These are phyloP conservation scores for Cladorhizidae sp. DNA, from an alignment of 37 sponge, comb jelly and placozoan genomes.

Conservation along the genomic window DNA sequence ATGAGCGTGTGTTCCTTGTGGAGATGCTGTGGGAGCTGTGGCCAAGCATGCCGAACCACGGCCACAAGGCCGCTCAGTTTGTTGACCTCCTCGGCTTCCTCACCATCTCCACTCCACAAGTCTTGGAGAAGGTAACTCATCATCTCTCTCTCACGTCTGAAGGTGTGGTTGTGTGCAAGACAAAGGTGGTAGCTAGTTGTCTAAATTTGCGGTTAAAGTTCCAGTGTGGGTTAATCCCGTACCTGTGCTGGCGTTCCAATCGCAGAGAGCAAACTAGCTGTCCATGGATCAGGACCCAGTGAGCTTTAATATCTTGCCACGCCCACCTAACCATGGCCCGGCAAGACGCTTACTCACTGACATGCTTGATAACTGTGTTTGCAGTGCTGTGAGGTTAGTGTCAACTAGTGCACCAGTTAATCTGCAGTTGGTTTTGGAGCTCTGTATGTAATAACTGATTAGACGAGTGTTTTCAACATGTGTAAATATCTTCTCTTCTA, in stretches of 20 bases:
- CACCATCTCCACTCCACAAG: constrained; percentile 48
- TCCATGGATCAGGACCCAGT: constrained; percentile 18
- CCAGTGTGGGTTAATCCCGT: constrained; percentile 6
- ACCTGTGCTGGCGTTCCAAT: constrained; percentile 21
- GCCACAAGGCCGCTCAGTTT: constrained; percentile 88
- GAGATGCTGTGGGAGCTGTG: constrained; percentile 81
- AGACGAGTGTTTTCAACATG: too few species aligned
- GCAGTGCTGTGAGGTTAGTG: too few species aligned
- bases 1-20: constrained; percentile 36
- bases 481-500: too few species aligned
- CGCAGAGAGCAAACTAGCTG: constrained; percentile 3
- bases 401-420: too few species aligned
- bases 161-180: neutral
- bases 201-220: constrained; percentile 16
- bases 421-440: too few species aligned
- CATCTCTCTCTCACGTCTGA: constrained; percentile 13
- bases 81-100: constrained; percentile 87
- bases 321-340: neutral
- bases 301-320: neutral
- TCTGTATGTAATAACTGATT: too few species aligned
- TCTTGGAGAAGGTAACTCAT: constrained; percentile 39
- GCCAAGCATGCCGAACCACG: constrained; percentile 72
- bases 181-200: neutral
- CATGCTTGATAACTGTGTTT: too few species aligned
- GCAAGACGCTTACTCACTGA: constrained; percentile 14